phyloP scores from a whole-genome alignment of 2,888 invertebrate species.

The Tuberolachnus salignus region DNA sequence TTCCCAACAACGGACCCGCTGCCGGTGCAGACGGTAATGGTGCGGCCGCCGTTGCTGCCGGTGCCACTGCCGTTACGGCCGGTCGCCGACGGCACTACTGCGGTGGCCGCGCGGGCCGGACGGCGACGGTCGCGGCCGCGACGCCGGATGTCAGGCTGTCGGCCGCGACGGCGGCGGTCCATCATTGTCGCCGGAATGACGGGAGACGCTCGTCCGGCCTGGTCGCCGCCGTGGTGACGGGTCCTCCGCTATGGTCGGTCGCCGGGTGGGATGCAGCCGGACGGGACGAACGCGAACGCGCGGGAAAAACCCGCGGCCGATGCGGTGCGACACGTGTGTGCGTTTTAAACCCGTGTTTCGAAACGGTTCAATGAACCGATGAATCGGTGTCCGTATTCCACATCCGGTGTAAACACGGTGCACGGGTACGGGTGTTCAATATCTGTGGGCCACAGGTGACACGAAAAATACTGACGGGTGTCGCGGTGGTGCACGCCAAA shows the following conservation, averaged over 20 bases:
- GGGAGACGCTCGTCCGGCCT: not conserved
- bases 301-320: too few species aligned
- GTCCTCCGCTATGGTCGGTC: not conserved
- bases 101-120: not conserved
- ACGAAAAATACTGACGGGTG: too few species aligned
- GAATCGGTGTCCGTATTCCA: too few species aligned
- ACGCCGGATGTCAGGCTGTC: not conserved
- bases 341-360: too few species aligned
- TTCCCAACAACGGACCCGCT: too few species aligned
- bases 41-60: not conserved
- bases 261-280: not conserved
- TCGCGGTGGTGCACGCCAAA: not conserved
- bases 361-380: too few species aligned
- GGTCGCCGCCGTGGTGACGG: not conserved
- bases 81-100: not conserved
- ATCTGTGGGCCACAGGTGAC: too few species aligned
- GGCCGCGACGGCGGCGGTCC: not conserved
- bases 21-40: too few species aligned
- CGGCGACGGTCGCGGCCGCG: not conserved
- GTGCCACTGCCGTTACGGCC: too few species aligned
- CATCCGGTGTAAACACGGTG: too few species aligned
- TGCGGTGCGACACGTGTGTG: too few species aligned
- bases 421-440: too few species aligned
- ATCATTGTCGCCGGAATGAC: not conserved
- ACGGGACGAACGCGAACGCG: not conserved